phyloP scores from a whole-genome alignment of 1,140 invertebrate genomes.

The Xylocopa sonorina region DNA sequence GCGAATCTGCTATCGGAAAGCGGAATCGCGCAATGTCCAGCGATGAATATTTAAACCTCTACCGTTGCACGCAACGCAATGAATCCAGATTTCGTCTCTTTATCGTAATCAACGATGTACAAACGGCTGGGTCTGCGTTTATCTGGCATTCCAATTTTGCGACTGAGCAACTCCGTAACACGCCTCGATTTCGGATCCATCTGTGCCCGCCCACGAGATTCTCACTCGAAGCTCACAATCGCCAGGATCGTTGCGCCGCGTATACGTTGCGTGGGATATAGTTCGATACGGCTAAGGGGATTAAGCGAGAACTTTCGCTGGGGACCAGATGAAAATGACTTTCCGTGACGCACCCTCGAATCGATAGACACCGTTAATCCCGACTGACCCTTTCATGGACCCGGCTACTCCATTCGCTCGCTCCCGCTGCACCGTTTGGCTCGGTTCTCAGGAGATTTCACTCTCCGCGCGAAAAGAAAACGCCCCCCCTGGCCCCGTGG shows the following conservation, averaged over 20 bases:
- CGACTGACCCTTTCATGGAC: conserved; percentile 47
- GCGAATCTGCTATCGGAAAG: not conserved
- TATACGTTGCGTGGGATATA: not conserved
- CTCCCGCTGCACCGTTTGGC: conserved; percentile 65
- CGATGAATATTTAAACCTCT: conserved; percentile 35
- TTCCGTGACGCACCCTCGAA: conserved; percentile 47
- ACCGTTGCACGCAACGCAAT: not conserved
- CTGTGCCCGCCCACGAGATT: not conserved
- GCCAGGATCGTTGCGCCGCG: not conserved
- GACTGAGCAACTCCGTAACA: not conserved
- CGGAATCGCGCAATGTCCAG: not conserved
- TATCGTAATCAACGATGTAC: not conserved
- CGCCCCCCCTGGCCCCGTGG: conserved; percentile 24
- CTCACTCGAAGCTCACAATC: conserved; percentile 18
- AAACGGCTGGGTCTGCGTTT: not conserved
- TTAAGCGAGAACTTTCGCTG: conserved; percentile 2
- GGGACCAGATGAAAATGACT: conserved; percentile 49
- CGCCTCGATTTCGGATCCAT: not conserved
- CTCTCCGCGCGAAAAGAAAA: conserved; percentile 38
- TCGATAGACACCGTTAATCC: conserved; percentile 61
- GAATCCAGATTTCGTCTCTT: not conserved
- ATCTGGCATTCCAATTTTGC: not conserved
- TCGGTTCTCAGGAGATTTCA: conserved; percentile 73
- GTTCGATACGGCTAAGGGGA: conserved; percentile 4
- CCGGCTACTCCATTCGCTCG: not conserved